Evolutionary conservation across 2,888 invertebrate species (phyloP), one percentile per base, ranked within the genome.

Genomic region (Lasioglossum morio): DNA sequence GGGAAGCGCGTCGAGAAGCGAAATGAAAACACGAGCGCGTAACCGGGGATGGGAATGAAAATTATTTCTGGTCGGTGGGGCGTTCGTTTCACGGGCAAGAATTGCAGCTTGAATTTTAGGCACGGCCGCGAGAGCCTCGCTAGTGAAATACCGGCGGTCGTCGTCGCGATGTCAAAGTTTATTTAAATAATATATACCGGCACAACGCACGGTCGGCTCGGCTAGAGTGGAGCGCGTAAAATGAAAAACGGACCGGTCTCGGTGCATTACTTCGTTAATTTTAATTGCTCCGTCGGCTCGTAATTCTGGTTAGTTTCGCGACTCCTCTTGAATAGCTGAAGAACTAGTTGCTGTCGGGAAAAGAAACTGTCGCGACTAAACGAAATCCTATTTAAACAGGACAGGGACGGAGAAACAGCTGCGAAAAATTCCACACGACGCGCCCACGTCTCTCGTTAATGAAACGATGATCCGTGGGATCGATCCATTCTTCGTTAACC

Each of bases 261-360:
- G 76, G 48, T 53, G 84, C 80, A 79, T 84, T 88, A 82, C 87
- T 90, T 90, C 90, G 87, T 90, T 90, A 90, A 90, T 90, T 90
- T 90, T 90, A 90, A 90, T 90, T 90, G 86, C 90, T 77, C 66
- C 79, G 80, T 23, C 75, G 43, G 72, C 70, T 76, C 87, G 81
- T 79, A 79, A 81, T 80, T 88, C 77, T 53, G 81, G 46, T 79
- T 84, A 85, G 81, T 88, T 88, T 85, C 69, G 46, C 82, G 63
- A 14, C 57, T 43, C 66, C 7, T 7, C n/a, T n/a, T 70, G 85
- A 82, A 88, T 80, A 72, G 69, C 57, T 43, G 69, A 82, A 66
- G 79, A 81, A 82, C 82, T 80, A 83, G 57, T 53, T 69, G 76
- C 60, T n/a, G 43, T 27, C 43, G 43, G 46, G 16, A 79, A 85